Evolutionary conservation across 2,113 vertebrate genomes (phyloP).

Genomic region (Colossoma macropomum): DNA sequence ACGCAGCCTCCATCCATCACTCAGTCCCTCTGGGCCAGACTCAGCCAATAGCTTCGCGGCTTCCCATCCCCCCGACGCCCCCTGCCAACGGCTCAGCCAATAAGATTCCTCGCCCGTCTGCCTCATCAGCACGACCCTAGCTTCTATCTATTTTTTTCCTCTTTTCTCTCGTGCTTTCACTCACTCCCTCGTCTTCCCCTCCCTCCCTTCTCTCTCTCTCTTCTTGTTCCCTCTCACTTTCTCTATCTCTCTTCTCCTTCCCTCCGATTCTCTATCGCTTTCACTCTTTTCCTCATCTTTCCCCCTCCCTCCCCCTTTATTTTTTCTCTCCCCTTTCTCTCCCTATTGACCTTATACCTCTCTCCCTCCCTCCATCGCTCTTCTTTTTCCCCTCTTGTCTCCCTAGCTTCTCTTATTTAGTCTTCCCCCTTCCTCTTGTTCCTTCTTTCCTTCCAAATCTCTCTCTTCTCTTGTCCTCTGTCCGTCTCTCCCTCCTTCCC

Average conservation of each 20-base stretch:
- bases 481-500: not conserved
- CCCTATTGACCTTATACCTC: not conserved
- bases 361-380: too few species aligned
- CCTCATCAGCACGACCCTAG: conserved; percentile 58
- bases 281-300: conserved; percentile 1
- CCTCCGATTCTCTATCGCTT: not conserved
- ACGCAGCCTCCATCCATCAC: conserved; percentile 48
- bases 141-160: conserved; percentile 17
- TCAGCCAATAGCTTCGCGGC: conserved; percentile 47
- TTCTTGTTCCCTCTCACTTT: not conserved
- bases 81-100: conserved; percentile 61
- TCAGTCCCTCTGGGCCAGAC: conserved; percentile 51
- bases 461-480: not conserved
- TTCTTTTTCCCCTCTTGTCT: too few species aligned
- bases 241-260: not conserved
- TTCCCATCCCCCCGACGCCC: conserved; percentile 55
- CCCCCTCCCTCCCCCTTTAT: not conserved
- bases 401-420: too few species aligned
- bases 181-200: not conserved
- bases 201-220: not conserved
- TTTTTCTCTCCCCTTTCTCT: conserved; percentile 26
- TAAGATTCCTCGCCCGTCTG: conserved; percentile 40
- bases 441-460: not conserved
- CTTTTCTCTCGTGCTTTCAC: not conserved
- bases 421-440: too few species aligned